Conservation (phyloP, 2,113 vertebrate genomes). For the Ceratotherium simum region DNA sequence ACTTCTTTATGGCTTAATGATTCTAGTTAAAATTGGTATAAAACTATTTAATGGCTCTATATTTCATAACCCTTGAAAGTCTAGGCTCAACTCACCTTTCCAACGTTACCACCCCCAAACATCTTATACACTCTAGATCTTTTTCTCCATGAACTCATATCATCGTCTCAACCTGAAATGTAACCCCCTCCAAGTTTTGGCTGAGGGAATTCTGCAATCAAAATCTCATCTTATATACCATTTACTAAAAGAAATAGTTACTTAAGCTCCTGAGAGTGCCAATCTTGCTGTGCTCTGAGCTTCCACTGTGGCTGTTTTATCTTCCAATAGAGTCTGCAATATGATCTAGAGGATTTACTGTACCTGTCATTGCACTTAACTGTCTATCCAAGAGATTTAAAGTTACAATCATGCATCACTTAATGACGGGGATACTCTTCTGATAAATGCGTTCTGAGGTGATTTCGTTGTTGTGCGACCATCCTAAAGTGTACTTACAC, state of each 20-base stretch:
- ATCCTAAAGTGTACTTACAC: too few species aligned
- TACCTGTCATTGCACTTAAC: neutral
- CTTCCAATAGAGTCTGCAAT: neutral
- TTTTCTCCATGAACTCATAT: neutral
- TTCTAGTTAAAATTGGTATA: neutral
- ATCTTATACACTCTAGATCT: neutral
- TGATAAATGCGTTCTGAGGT: too few species aligned
- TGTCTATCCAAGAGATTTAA: neutral
- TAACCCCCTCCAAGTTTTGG: neutral
- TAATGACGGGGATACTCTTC: too few species aligned
- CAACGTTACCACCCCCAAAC: rapidly evolving
- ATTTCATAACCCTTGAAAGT: neutral
- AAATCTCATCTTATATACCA: neutral
- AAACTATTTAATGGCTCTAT: neutral
- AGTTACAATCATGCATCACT: neutral
- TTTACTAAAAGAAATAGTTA: neutral
- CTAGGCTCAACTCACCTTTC: neutral
- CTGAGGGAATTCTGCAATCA: neutral
- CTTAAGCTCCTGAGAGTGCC: neutral
- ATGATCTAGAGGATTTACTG: neutral
- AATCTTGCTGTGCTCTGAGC: neutral
- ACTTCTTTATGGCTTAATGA: neutral
- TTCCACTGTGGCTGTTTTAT: neutral
- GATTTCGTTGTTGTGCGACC: too few species aligned
- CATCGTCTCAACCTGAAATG: neutral